Evolutionary conservation across 2,888 invertebrate genomes (phyloP).

Genomic region (Agriopis aurantiaria): DNA sequence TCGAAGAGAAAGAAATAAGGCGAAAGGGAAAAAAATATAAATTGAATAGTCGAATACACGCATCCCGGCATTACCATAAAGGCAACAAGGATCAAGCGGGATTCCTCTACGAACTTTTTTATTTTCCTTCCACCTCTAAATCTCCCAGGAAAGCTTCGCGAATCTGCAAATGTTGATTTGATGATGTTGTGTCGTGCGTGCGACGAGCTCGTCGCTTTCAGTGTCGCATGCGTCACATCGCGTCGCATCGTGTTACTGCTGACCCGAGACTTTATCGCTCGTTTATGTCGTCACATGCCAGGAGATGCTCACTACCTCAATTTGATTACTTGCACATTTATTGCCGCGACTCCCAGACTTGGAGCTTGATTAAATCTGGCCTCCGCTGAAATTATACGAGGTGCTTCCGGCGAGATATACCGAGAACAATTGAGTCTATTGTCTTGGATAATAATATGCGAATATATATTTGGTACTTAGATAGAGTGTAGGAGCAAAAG

Average conservation of each 20-base stretch:
- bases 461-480: slow-evolving; percentile 57
- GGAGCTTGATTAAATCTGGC: slow-evolving; percentile 50
- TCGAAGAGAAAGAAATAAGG: slow-evolving; percentile 83
- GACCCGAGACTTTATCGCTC: slow-evolving; percentile 56
- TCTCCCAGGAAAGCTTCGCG: slow-evolving; percentile 85
- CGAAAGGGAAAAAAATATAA: slow-evolving; percentile 84
- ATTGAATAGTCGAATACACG: slow-evolving; percentile 86
- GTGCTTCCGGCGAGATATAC: slow-evolving; percentile 42
- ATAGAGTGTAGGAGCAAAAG: slow-evolving; percentile 70
- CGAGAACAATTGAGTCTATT: slow-evolving; percentile 56
- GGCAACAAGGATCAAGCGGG: slow-evolving; percentile 85
- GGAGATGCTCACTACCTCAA: slow-evolving; percentile 36
- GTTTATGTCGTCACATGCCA: slow-evolving; percentile 50
- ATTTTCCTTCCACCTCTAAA: slow-evolving; percentile 87
- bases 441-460: slow-evolving; percentile 48
- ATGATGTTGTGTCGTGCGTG: slow-evolving; percentile 72
- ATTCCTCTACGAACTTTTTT: slow-evolving; percentile 86
- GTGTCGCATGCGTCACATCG: slow-evolving; percentile 24
- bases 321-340: slow-evolving; percentile 59
- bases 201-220: slow-evolving; percentile 51
- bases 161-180: slow-evolving; percentile 87
- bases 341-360: slow-evolving; percentile 38
- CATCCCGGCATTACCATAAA: slow-evolving; percentile 86
- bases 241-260: slow-evolving; percentile 52
- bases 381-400: slow-evolving; percentile 51